Conservation (phyloP, 2,797 vertebrate species). For the Tokudaia muenninki region DNA sequence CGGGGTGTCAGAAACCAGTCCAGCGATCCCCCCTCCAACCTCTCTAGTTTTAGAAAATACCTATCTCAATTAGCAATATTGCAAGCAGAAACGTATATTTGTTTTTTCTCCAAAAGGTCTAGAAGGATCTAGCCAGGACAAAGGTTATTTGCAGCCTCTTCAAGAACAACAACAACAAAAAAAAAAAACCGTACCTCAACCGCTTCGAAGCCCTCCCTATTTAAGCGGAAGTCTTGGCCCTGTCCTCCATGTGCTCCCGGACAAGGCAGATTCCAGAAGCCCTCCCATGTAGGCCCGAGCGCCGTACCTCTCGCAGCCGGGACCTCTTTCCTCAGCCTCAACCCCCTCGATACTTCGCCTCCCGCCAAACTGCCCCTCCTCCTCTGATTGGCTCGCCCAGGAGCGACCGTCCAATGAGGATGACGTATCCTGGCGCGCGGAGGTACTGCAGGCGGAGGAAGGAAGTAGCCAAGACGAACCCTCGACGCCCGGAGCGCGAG, state of each 20-base stretch:
- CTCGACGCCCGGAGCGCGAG: slow-evolving; percentile 14
- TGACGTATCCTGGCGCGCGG: not conserved
- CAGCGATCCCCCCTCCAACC: not conserved
- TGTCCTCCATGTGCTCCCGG: fast-evolving
- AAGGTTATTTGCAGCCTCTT: not conserved
- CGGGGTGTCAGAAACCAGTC: not conserved
- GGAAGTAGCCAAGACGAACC: not conserved
- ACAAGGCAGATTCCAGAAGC: not conserved
- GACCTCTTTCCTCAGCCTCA: not conserved
- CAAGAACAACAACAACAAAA: not conserved
- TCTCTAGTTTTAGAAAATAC: not conserved
- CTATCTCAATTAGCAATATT: too few species aligned
- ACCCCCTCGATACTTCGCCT: slow-evolving; percentile 58
- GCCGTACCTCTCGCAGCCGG: not conserved
- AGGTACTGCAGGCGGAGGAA: not conserved
- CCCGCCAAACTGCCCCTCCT: slow-evolving; percentile 56
- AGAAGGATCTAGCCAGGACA: fast-evolving
- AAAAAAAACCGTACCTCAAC: not conserved
- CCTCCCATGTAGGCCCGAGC: fast-evolving
- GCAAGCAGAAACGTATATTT: not conserved
- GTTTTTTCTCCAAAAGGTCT: not conserved
- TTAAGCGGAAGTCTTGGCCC: not conserved
- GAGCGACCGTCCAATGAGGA: slow-evolving; percentile 68
- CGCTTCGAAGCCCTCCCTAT: fast-evolving
- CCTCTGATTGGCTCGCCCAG: slow-evolving; percentile 70